Percentiles rank a stretch among this genome's conserved stretches.
These are phyloP conservation scores for Rhyacophila brunnea DNA, from an alignment of 1,140 invertebrate species.

Conservation along the genomic window DNA sequence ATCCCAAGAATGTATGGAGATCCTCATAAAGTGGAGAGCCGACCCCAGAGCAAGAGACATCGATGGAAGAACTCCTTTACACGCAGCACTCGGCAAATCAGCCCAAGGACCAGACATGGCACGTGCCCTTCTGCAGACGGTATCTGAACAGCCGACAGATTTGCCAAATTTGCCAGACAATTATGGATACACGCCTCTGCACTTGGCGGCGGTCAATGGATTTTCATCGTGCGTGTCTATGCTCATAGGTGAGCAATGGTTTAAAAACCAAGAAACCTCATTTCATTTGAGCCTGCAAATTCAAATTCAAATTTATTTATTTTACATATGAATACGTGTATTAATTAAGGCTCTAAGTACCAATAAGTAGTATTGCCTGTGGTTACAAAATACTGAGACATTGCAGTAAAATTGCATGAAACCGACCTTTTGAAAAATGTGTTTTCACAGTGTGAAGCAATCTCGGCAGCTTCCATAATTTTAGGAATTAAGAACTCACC, in stretches of 20 bases:
- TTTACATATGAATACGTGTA: too few species aligned
- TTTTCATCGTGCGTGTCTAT: constrained; percentile 73
- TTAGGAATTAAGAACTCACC: too few species aligned
- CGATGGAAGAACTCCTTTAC: constrained; percentile 74
- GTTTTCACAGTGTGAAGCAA: too few species aligned
- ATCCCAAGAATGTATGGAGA: constrained; percentile 68
- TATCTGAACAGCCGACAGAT: constrained; percentile 54
- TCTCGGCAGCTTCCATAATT: too few species aligned
- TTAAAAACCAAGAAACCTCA: too few species aligned
- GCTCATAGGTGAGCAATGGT: constrained; percentile 62
- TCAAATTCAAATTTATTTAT: too few species aligned
- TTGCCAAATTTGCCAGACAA: constrained; percentile 70
- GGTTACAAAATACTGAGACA: too few species aligned
- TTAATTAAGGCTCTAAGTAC: too few species aligned
- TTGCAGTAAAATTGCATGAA: too few species aligned
- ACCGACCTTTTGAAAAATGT: too few species aligned
- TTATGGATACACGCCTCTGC: constrained; percentile 78
- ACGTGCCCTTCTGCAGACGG: constrained; percentile 61
- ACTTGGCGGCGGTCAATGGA: constrained; percentile 82
- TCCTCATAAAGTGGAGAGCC: constrained; percentile 61
- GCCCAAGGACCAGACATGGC: constrained; percentile 70
- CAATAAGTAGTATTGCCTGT: too few species aligned
- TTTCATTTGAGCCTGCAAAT: too few species aligned
- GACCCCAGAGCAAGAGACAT: constrained; percentile 63
- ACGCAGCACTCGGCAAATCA: constrained; percentile 75